A percentile compares a stretch with the other conserved stretches of the same genome.
Conservation (phyloP, 2,113 vertebrate genomes). For the Vimba vimba region DNA sequence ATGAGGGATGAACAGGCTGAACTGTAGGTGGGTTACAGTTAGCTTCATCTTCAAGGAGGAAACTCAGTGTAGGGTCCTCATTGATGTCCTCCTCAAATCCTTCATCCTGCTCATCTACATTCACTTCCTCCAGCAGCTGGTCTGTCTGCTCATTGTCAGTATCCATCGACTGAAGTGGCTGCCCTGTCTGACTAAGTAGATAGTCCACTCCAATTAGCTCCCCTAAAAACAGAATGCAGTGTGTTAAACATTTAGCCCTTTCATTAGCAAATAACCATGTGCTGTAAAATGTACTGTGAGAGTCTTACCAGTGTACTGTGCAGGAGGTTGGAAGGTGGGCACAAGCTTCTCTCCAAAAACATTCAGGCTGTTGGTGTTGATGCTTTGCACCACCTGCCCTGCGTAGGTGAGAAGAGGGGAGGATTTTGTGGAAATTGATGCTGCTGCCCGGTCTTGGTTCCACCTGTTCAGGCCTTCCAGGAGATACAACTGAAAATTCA, state of each 20-base stretch:
- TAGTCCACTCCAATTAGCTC: background rate
- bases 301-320: slow-evolving; percentile 37
- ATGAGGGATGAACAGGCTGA: too few species aligned
- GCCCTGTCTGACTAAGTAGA: slow-evolving; percentile 5
- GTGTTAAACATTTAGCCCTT: background rate
- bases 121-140: slow-evolving; percentile 23
- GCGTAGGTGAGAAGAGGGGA: background rate
- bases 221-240: background rate
- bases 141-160: slow-evolving; percentile 30
- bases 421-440: background rate
- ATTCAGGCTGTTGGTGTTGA: slow-evolving; percentile 37
- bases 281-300: background rate
- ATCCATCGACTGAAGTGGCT: background rate
- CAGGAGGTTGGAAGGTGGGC: slow-evolving; percentile 1
- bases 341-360: slow-evolving; percentile 13
- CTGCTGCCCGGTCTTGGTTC: background rate
- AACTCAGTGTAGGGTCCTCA: background rate
- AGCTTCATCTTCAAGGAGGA: background rate
- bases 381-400: background rate
- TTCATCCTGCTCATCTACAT: background rate
- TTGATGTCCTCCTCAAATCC: slow-evolving; percentile 7
- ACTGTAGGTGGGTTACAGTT: too few species aligned
- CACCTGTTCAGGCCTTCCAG: slow-evolving; percentile 41
- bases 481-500: slow-evolving; percentile 41
- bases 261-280: background rate